A percentile compares a stretch with the other conserved stretches of the same genome.
These are phyloP conservation scores for Vireo griseus DNA, from an alignment of 2,797 vertebrate genomes.

Conservation along the genomic window DNA sequence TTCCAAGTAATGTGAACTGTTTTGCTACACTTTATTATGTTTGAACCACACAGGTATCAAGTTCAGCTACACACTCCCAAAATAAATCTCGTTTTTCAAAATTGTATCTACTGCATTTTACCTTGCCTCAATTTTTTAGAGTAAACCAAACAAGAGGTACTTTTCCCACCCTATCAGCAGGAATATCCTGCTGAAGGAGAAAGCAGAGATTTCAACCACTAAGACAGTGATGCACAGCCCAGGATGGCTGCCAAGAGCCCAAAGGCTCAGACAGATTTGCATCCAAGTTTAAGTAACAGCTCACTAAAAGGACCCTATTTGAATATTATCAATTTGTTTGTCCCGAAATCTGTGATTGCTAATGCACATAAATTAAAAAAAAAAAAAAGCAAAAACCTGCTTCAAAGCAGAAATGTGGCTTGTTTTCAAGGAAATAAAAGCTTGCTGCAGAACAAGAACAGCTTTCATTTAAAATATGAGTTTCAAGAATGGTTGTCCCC, in stretches of 20 bases:
- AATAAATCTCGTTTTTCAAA: neutral
- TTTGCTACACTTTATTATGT: neutral
- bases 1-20: neutral
- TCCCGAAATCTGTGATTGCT: neutral
- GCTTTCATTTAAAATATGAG: neutral
- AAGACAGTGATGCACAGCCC: neutral
- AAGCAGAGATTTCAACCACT: neutral
- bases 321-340: neutral
- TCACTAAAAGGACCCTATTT: neutral
- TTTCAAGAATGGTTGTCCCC: neutral
- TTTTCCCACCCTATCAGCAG: neutral
- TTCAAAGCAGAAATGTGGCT: neutral
- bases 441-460: neutral
- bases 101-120: neutral
- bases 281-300: neutral
- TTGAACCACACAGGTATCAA: neutral
- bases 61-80: neutral
- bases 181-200: neutral
- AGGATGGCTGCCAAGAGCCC: neutral
- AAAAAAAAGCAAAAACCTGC: neutral
- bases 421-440: neutral
- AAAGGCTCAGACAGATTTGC: neutral
- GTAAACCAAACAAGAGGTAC: neutral
- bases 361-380: fast-evolving
- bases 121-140: neutral